A percentile compares a stretch with the other conserved stretches of the same genome.
Conservation (phyloP, 2,888 invertebrate genomes). For the Atethmia centrago region DNA sequence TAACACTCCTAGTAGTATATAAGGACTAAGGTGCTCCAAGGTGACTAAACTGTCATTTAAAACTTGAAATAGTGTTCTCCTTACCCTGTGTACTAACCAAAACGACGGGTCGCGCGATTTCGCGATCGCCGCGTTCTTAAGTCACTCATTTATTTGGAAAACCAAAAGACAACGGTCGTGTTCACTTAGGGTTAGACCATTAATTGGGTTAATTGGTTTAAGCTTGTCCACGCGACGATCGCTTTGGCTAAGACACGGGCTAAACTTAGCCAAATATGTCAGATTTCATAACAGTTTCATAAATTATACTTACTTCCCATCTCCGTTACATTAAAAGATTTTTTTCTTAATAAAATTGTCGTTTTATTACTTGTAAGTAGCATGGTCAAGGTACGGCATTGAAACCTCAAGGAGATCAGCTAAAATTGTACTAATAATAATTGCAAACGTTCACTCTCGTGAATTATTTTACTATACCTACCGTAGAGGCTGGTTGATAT, state of each 20-base stretch:
- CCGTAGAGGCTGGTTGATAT: not conserved
- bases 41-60: not conserved
- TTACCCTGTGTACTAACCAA: not conserved
- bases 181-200: not conserved
- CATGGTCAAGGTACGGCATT: conserved; percentile 48
- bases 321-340: not conserved
- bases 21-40: not conserved
- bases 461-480: conserved; percentile 11
- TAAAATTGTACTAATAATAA: conserved; percentile 24
- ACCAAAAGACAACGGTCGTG: not conserved
- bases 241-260: not conserved
- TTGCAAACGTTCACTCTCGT: conserved; percentile 46
- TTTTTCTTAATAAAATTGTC: not conserved
- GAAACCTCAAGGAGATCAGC: conserved; percentile 54
- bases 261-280: not conserved
- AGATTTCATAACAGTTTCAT: not conserved
- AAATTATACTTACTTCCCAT: conserved; percentile 20
- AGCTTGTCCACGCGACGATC: not conserved
- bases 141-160: not conserved
- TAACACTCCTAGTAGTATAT: not conserved
- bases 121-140: too few relatives aligned
- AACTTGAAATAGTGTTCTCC: not conserved
- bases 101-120: too few relatives aligned
- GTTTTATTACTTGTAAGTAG: not conserved
- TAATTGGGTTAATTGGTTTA: not conserved